Conservation (phyloP, 2,888 invertebrate species). For the Chromoteleia sp. region DNA sequence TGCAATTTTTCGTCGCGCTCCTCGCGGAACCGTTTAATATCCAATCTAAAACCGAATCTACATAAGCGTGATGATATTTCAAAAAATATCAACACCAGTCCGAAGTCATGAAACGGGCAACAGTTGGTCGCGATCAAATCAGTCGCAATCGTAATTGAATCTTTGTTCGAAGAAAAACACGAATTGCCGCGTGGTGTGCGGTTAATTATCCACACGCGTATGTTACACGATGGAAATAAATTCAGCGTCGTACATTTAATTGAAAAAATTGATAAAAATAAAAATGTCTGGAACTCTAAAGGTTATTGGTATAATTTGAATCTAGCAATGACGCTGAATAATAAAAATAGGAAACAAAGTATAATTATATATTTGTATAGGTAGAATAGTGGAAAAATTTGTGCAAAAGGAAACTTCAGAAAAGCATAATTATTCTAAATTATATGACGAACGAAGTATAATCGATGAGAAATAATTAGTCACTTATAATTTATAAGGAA, state of each 20-base stretch:
- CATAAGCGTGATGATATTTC: conserved; percentile 19
- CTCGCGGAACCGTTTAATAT: conserved; percentile 1
- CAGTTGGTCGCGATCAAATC: conserved; percentile 73
- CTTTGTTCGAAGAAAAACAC: conserved; percentile 43
- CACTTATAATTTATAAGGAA: too few species aligned
- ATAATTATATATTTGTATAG: too few species aligned
- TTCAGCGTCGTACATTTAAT: background rate
- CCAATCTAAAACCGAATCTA: conserved; percentile 20
- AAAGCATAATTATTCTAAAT: too few species aligned
- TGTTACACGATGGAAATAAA: conserved; percentile 6
- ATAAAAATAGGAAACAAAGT: too few species aligned
- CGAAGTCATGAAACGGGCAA: conserved; percentile 50
- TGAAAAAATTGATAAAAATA: background rate
- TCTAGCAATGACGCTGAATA: too few species aligned
- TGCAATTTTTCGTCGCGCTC: background rate
- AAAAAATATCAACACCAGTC: conserved; percentile 39
- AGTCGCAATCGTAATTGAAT: conserved; percentile 58
- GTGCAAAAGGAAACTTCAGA: too few species aligned
- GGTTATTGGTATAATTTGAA: too few species aligned
- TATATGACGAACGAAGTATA: too few species aligned
- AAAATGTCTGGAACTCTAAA: background rate
- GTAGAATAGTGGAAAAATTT: too few species aligned
- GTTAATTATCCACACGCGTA: conserved; percentile 43
- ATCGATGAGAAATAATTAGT: too few species aligned
- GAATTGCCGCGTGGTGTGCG: conserved; percentile 5